Base-by-base conservation (phyloP, 2,888 invertebrate genomes). In the Drosophila kokeensis region DNA sequence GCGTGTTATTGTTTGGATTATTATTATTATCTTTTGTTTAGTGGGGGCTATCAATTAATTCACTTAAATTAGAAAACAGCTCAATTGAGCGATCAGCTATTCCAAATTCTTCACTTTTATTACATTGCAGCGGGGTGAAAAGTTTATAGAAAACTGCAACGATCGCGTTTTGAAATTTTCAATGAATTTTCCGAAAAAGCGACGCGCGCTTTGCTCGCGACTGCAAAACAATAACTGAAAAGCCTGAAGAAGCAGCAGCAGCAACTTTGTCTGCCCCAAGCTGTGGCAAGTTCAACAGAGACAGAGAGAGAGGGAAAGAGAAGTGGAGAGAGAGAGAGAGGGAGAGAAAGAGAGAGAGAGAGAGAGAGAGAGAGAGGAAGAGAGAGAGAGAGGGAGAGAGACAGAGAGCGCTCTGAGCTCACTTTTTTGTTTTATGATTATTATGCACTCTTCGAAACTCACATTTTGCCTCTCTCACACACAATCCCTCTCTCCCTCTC, bases 211-310 rank as follows among this genome's bases (percentile, higher is more conserved):
- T 78, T 66, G 76, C 57, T 79, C 52, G 75, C 52, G 77, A 78
- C 69, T 67, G 62, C 63, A 58, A 75, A 78, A 76, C 60, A 73
- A 71, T 45, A 76, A 83, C 83, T 83, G 84, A 82, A 72, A 54
- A 49, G 29, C 27, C 32, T 11, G 27, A 38, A 13, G 38, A 18
- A 61, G 63, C 60, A 50, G 61, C 64, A 42, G 53, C 73, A 42
- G 30, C 38, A 45, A 63, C 45, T 49, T 67, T 32, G 53, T 27
- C 40, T 63, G 65, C 79, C 54, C 55, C 79, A 74, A 69, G 52
- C 66, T 81, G 87, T 72, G 67, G 82, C 84, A 82, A 64, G 69
- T 57, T 61, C 60, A 27, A 4, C 4, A 38, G n/a, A 27, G 27
- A 55, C n/a, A 24, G 11, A 24, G 3, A 36, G 34, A 36, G 36